These are phyloP conservation scores for Mylabris sibirica DNA, from an alignment of 2,888 invertebrate species.

Conservation along the genomic window DNA sequence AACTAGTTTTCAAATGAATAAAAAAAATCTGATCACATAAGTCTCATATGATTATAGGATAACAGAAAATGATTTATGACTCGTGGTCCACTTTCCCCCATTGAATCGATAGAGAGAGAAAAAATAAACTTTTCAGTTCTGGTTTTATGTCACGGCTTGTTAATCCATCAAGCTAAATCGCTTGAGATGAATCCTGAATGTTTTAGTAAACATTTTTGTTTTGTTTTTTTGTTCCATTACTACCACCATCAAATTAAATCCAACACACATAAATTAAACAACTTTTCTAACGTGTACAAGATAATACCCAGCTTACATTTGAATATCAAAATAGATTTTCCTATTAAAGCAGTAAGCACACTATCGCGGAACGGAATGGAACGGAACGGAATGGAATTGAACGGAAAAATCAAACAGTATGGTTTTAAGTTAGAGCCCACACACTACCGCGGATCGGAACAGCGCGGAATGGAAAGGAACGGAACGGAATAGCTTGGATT, in stretches of 20 bases:
- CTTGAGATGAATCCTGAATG: neutral
- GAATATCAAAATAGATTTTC: neutral
- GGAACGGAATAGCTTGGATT: too few species aligned
- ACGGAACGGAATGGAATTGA: too few species aligned
- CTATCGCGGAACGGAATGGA: too few species aligned
- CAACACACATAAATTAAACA: neutral
- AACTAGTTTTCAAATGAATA: too few species aligned
- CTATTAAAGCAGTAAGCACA: too few species aligned
- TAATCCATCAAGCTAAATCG: neutral
- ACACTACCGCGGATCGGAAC: too few species aligned
- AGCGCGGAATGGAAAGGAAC: too few species aligned
- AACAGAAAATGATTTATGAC: neutral
- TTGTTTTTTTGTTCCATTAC: neutral
- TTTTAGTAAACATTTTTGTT: neutral
- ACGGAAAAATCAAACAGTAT: too few species aligned
- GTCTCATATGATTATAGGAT: neutral
- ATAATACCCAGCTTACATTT: neutral
- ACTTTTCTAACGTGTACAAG: neutral
- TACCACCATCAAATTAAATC: neutral
- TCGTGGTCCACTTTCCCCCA: neutral
- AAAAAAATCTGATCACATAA: too few species aligned
- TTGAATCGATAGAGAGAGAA: neutral
- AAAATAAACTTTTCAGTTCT: neutral
- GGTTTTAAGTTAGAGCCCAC: too few species aligned
- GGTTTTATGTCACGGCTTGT: neutral